phyloP scores from a whole-genome alignment of 1,140 invertebrate species.

The Rhyacophila brunnea region DNA sequence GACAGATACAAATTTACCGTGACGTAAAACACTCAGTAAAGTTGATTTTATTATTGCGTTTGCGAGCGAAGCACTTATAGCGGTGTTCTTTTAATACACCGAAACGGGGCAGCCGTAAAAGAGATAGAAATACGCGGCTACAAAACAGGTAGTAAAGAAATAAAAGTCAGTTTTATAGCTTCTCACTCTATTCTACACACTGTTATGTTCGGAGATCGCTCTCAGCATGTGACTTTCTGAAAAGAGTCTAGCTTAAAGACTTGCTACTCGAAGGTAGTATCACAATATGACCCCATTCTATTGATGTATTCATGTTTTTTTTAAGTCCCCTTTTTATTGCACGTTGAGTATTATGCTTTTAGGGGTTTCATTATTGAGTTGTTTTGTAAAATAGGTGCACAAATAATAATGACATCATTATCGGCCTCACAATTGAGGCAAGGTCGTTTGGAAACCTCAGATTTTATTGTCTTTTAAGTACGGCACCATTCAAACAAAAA shows the following conservation, averaged over 20 bases:
- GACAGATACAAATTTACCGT: slow-evolving; percentile 40
- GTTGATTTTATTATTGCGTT: slow-evolving; percentile 27
- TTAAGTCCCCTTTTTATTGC: slow-evolving; percentile 18
- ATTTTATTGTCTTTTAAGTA: slow-evolving; percentile 17
- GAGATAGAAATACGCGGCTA: slow-evolving; percentile 42
- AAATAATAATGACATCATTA: slow-evolving; percentile 21
- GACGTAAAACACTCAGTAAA: slow-evolving; percentile 29
- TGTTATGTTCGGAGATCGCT: slow-evolving; percentile 40
- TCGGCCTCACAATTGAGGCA: slow-evolving; percentile 12
- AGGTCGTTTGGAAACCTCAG: slow-evolving; percentile 11
- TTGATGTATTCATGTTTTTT: slow-evolving; percentile 30
- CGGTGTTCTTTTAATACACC: slow-evolving; percentile 27
- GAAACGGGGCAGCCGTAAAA: slow-evolving; percentile 33
- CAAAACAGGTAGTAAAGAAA: slow-evolving; percentile 59
- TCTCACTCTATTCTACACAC: slow-evolving; percentile 59
- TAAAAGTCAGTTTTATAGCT: slow-evolving; percentile 59
- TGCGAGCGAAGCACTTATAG: slow-evolving; percentile 23
- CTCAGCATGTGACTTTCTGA: slow-evolving; percentile 27
- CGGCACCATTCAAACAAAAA: no score
- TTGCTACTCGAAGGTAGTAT: slow-evolving; percentile 27
- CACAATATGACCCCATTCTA: slow-evolving; percentile 23
- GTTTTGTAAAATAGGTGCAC: slow-evolving; percentile 24
- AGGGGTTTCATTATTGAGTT: slow-evolving; percentile 31
- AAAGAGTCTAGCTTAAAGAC: neutral
- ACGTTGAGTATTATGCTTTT: slow-evolving; percentile 26